Base-by-base conservation (phyloP, 2,797 vertebrate genomes). In the Sebastes wilsoni region DNA sequence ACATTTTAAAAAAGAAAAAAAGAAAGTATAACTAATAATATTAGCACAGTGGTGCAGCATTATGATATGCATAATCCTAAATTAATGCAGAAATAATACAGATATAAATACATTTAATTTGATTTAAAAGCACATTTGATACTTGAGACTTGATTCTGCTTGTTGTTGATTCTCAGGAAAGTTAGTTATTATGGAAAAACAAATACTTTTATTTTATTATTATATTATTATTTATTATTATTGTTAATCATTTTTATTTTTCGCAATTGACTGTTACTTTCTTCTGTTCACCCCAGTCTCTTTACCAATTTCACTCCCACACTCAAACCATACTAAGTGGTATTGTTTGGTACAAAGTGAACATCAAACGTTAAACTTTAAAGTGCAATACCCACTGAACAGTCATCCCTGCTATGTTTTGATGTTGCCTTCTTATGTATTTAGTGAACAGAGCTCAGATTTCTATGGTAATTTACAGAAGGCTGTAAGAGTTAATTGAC, bases 381-480 rank as follows among this genome's bases (percentile, higher is more conserved):
- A 32, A n/a, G 46, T 61, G 56, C 60, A 36, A 6, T 58, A 18
- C 4, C 25, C 5, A 7, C 22, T 16, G 16, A 59, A 14, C 27
- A 65, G 28, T n/a, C 75, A 36, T 13, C 20, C 25, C 13, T 1
- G 2, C 23, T 66, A 2, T 36, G 32, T 62, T 49, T 46, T 66
- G 34, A 59, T 54, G 54, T 66, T 2, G 10, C 12, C 60, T 59
- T 66, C 5, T 8, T 72, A 14, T 56, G 10, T 64, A 20, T 67
- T 70, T 58, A 28, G n/a, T 60, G 49, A 59, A 46, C 52, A 72
- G 52, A 68, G 42, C 23, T 80, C 25, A 66, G 16, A 70, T 66
- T 78, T 77, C 8, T 4, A 67, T 34, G 52, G 34, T 81, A 8
- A 78, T 60, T 81, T 71, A 58, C 55, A 55, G 65, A 36, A 65